Evolutionary conservation across 2,888 invertebrate species (phyloP).

Genomic region (Hartigia nigra): DNA sequence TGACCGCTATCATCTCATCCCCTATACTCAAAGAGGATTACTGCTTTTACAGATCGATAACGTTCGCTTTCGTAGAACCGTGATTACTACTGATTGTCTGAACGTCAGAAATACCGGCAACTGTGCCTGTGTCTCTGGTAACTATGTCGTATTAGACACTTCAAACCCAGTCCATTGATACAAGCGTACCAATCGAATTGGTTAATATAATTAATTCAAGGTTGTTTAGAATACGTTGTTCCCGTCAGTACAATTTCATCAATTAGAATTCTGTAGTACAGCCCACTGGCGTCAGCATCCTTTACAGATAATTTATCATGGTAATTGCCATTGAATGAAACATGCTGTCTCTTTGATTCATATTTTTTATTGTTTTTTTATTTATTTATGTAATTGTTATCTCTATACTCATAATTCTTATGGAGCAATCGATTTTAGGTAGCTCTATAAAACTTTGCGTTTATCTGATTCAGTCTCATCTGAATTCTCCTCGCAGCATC

Average conservation of each 20-base stretch:
- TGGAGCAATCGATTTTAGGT: not conserved
- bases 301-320: not conserved
- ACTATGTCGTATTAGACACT: not conserved
- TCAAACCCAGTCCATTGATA: not conserved
- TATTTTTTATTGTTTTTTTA: not conserved
- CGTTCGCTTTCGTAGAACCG: not conserved
- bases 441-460: not conserved
- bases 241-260: not conserved
- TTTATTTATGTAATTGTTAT: not conserved
- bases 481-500: not conserved
- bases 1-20: not conserved
- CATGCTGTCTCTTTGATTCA: not conserved
- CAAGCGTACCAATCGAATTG: not conserved
- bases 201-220: not conserved
- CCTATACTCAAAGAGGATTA: not conserved
- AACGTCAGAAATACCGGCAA: not conserved
- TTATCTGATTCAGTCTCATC: not conserved
- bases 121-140: not conserved
- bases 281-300: not conserved
- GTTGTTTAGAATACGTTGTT: not conserved
- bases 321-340: not conserved
- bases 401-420: not conserved
- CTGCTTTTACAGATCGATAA: not conserved
- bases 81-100: not conserved
- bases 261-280: not conserved